phyloP scores from a whole-genome alignment of 1,140 invertebrate genomes.

The Sycophaga agraensis region DNA sequence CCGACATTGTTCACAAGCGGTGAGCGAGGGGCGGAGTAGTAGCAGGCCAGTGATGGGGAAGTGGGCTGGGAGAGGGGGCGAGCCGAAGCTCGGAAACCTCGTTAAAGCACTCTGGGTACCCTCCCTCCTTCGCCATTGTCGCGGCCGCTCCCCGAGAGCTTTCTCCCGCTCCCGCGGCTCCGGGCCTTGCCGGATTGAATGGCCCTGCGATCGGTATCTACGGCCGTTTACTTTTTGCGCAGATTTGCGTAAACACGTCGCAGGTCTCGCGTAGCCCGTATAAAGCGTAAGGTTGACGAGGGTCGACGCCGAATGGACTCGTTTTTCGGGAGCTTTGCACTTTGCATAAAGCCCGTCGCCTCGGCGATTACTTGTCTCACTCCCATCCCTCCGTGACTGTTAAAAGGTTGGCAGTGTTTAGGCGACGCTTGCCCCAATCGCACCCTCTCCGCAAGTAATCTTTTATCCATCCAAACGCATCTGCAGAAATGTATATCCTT shows the following conservation, averaged over 20 bases:
- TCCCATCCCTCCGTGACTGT: background rate
- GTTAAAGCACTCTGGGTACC: conserved; percentile 12
- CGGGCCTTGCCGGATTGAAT: background rate
- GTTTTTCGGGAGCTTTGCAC: conserved; percentile 6
- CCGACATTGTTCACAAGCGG: background rate
- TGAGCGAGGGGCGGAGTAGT: background rate
- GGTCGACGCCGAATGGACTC: conserved; percentile 8
- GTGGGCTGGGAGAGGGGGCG: too few relatives aligned
- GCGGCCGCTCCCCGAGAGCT: background rate
- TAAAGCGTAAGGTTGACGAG: conserved; percentile 15
- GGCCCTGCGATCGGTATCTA: conserved; percentile 18
- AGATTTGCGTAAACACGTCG: conserved; percentile 24
- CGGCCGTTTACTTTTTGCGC: conserved; percentile 6
- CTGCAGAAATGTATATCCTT: too few relatives aligned
- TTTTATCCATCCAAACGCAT: too few relatives aligned
- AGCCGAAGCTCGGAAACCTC: background rate
- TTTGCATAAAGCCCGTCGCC: conserved; percentile 9
- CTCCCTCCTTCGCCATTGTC: conserved; percentile 10
- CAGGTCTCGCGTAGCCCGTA: background rate
- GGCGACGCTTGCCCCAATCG: too few relatives aligned
- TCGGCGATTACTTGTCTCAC: conserved; percentile 2
- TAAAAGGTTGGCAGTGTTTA: too few relatives aligned
- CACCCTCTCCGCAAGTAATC: too few relatives aligned
- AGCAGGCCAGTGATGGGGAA: too few relatives aligned
- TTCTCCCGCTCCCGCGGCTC: background rate